Evolutionary conservation across 2,113 vertebrate species (phyloP).

Genomic region (Barnardius zonarius): DNA sequence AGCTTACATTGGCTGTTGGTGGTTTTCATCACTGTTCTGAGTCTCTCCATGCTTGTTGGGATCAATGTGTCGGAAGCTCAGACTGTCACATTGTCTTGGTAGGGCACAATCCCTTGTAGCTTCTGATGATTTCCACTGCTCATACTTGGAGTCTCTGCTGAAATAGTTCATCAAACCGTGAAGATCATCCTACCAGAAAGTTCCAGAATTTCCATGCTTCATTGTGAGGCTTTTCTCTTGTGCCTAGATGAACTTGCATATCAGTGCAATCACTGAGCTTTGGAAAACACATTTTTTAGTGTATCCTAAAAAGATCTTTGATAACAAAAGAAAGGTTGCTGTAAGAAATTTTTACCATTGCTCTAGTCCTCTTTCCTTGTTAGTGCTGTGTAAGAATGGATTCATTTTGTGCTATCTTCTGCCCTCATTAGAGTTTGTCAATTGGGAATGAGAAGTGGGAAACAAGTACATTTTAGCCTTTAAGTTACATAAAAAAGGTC

Average conservation of each 20-base stretch:
- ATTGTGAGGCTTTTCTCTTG: not conserved
- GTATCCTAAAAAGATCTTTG: constrained; percentile 3
- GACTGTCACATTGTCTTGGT: not conserved
- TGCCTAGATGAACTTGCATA: not conserved
- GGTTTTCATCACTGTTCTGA: not conserved
- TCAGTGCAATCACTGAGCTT: not conserved
- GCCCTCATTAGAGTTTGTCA: not conserved
- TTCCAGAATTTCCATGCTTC: not conserved
- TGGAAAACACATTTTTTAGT: not conserved
- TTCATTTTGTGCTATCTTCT: not conserved
- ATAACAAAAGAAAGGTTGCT: not conserved
- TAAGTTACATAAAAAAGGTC: constrained; percentile 28
- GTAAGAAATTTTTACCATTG: not conserved
- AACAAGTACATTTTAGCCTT: not conserved
- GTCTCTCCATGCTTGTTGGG: not conserved
- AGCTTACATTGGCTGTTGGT: not conserved
- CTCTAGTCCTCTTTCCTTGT: not conserved
- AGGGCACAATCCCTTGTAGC: not conserved
- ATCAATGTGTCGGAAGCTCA: not conserved
- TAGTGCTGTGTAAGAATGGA: constrained; percentile 9
- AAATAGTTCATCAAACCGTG: not conserved
- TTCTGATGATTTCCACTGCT: not conserved
- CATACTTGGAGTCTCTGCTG: not conserved
- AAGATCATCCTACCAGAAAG: constrained; percentile 17
- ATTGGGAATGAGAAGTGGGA: not conserved